Conservation (phyloP, 2,797 vertebrate species). For the Megalops cyprinoides region DNA sequence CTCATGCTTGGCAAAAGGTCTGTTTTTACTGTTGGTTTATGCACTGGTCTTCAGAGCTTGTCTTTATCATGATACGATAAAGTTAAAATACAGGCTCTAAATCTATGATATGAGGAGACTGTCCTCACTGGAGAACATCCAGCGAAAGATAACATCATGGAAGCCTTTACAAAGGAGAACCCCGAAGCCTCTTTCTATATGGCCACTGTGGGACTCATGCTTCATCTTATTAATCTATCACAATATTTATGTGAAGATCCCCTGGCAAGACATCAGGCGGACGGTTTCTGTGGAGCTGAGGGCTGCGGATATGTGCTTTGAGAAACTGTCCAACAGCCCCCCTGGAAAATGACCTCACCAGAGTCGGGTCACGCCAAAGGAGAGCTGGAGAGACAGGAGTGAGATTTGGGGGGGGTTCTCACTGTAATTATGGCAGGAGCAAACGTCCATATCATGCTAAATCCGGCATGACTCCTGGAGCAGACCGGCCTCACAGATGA, state of each 20-base stretch:
- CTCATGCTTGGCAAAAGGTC: neutral
- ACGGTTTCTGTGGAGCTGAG: neutral
- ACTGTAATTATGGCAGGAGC: conserved; percentile 47
- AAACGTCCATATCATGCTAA: conserved; percentile 48
- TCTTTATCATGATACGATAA: neutral
- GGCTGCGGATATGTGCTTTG: neutral
- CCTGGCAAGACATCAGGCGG: neutral
- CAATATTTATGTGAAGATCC: neutral
- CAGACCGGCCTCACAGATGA: conserved; percentile 42
- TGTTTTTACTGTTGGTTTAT: neutral
- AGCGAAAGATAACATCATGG: neutral
- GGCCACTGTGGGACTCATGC: neutral
- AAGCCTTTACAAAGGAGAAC: no score
- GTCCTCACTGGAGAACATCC: neutral
- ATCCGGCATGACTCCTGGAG: conserved; percentile 54
- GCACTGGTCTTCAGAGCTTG: neutral
- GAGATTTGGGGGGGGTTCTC: conserved; percentile 25
- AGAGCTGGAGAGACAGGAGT: conserved; percentile 32
- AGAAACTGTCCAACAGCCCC: conserved; percentile 6
- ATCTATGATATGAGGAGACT: neutral
- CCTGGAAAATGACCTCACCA: conserved; percentile 54
- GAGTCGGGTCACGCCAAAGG: conserved; percentile 40
- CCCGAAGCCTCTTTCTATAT: neutral
- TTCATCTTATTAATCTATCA: neutral
- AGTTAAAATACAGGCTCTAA: neutral